Base-by-base conservation (phyloP, 2,113 vertebrate genomes). In the Xyrauchen texanus region DNA sequence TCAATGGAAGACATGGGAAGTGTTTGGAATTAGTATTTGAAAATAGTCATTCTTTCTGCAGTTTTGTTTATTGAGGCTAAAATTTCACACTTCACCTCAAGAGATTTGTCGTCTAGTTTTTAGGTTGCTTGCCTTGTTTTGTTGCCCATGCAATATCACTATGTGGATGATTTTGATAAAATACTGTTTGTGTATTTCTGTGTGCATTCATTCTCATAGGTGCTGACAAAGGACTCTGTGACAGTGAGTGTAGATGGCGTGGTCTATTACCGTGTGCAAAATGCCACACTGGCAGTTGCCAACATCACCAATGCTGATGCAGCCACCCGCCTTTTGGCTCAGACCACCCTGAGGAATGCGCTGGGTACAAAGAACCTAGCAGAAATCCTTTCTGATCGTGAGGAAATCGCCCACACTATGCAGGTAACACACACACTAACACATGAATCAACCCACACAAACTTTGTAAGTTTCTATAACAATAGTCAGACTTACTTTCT, bases 231-330 rank as follows among this genome's bases (percentile, higher is more conserved):
- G 88, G 97, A 99, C 82, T 99, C 98, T 0, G 98, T 99, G 90
- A 98, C 97, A 0, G 58, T 99, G 15, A 96, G 95, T 0, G 98
- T 99, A 58, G 96, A 99, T 0, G 98, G 96, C 0, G 96, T 98
- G 87, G 97, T 99, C 73, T 99, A 98, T 82, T 99, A 98, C 92
- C 92, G 95, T 0, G 97, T 99, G 4, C 95, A 97, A 88, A 98
- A 99, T 0, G 96, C 97, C 9, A 96, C 92, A 21, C 90, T 96
- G 68, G 96, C 96, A 0, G 97, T 99, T 42, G 95, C 95, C 0
- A 98, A 99, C 73, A 94, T 99, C 93, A 98, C 96, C 15, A 97
- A 99, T 0, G 96, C 95, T 0, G 95, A 98, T 78, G 95, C 96
- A 0, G 97, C 97, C 7, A 98, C 96, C 0, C 94, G 95, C 0